Conservation (phyloP, 2,888 invertebrate genomes). For the Cacoxenus indagator region DNA sequence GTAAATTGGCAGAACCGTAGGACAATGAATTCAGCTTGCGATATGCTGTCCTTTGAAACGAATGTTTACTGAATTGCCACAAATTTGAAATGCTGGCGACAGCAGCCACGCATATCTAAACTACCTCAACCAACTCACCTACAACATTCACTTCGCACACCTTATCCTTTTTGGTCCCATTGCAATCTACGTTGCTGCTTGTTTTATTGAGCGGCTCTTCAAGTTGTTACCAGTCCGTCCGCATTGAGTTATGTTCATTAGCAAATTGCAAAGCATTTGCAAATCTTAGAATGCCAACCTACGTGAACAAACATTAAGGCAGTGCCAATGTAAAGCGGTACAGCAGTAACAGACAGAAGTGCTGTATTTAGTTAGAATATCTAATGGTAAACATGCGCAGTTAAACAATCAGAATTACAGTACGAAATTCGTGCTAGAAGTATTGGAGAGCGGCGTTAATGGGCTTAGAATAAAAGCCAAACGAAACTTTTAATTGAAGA, state of each 20-base stretch:
- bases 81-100: neutral
- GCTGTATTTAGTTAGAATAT: constrained; percentile 43
- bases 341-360: neutral
- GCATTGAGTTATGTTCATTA: constrained; percentile 61
- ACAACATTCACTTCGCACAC: neutral
- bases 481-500: too few species aligned
- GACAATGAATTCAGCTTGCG: constrained; percentile 7
- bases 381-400: constrained; percentile 36
- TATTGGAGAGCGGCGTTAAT: too few species aligned
- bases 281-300: constrained; percentile 35
- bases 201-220: neutral
- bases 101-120: too few species aligned
- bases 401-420: too few species aligned
- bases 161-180: constrained; percentile 9
- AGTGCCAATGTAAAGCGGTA: neutral
- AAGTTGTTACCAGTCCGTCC: constrained; percentile 31
- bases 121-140: neutral
- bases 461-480: too few species aligned
- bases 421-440: too few species aligned
- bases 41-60: neutral
- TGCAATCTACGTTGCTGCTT: neutral
- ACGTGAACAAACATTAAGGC: constrained; percentile 6
- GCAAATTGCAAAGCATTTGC: constrained; percentile 53
- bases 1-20: neutral
- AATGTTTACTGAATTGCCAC: neutral